Percentiles rank a stretch among this genome's conserved stretches.
phyloP scores from a whole-genome alignment of 2,888 invertebrate species.

The Eupithecia insigniata region DNA sequence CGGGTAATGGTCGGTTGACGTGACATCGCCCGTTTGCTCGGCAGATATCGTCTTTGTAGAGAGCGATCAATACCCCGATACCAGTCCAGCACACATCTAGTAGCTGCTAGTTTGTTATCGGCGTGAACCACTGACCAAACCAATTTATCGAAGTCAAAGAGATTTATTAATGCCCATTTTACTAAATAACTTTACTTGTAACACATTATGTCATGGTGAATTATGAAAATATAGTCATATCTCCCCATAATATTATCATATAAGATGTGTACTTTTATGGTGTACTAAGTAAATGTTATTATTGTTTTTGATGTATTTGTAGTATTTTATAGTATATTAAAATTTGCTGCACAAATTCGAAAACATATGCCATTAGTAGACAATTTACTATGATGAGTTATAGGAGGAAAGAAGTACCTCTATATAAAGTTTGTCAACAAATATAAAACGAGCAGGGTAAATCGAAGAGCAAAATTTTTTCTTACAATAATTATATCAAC shows the following conservation, averaged over 20 bases:
- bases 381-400: too few species aligned
- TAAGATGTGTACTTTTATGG: too few species aligned
- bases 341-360: too few species aligned
- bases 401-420: too few species aligned
- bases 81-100: slow-evolving; percentile 65
- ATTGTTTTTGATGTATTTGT: neutral
- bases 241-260: neutral
- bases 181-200: slow-evolving; percentile 66
- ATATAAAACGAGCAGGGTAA: too few species aligned
- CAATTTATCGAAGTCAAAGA: slow-evolving; percentile 75
- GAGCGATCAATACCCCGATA: slow-evolving; percentile 66
- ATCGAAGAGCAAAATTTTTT: neutral
- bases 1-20: neutral
- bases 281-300: too few species aligned
- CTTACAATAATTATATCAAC: slow-evolving; percentile 38
- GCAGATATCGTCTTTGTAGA: slow-evolving; percentile 63
- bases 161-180: slow-evolving; percentile 70
- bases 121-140: slow-evolving; percentile 66
- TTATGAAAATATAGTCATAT: neutral
- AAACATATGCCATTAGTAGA: too few species aligned
- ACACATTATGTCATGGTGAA: slow-evolving; percentile 61
- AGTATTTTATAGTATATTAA: neutral
- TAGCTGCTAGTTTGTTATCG: slow-evolving; percentile 70
- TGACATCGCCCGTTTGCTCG: neutral
- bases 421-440: too few species aligned